Evolutionary conservation across 2,113 vertebrate species (phyloP), one percentile per base, ranked within the genome.

Genomic region (Lampris incognitus): DNA sequence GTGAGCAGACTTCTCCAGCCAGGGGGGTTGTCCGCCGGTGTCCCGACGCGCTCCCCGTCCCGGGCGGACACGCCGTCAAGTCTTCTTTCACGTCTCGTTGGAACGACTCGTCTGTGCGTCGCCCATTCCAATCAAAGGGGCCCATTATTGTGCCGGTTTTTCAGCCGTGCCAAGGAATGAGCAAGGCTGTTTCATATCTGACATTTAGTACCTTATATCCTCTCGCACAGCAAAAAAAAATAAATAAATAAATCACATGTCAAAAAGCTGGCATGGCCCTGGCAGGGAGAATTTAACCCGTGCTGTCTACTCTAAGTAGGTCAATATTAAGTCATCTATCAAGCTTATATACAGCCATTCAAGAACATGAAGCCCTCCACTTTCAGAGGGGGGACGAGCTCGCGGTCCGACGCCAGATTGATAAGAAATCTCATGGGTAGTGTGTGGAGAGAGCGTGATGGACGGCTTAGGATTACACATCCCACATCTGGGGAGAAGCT

Each of bases 261-360:
- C 40, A 40, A 57, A 64, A 61, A 64, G 78, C 50, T 66, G 73
- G 70, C 48, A 38, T 44, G 44, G 58, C 10, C 1, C 24, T 79
- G 52, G 57, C 61, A 77, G 63, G 46, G 72, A 13, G 61, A 54
- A 66, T 6, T 70, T 50, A n/a, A 38, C 38, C 56, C 51, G 24
- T 55, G 59, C 56, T 55, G 69, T 66, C 76, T 69, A 77, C 51
- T 72, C 66, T 59, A 78, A 69, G 57, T 37, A 58, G 72, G 50
- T 46, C 38, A 41, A 40, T 56, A 62, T 50, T 41, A 11, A 50
- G 42, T 39, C 59, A 36, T 63, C 38, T 69, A 55, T 73, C 63
- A 51, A 68, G 63, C 76, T 56, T 64, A 79, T 77, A 54, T 77
- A 54, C 67, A 4, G 81, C 70, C n/a, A 38, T 39, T 48, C 59